These are phyloP conservation scores for Piaya cayana DNA, from an alignment of 2,113 vertebrate genomes.

Conservation along the genomic window DNA sequence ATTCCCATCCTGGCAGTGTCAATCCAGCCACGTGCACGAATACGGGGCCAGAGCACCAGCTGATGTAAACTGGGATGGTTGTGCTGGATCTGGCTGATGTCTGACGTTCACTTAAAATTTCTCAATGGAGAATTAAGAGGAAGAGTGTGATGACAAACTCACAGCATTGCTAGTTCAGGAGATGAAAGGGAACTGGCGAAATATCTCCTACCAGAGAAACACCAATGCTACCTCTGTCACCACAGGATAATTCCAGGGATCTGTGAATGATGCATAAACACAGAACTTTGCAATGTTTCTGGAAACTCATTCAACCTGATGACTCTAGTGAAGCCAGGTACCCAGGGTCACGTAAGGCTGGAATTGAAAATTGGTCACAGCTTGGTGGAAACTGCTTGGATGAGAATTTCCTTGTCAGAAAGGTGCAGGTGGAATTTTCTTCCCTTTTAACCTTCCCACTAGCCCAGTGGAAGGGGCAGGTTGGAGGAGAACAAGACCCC, in stretches of 20 bases:
- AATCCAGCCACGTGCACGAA: background rate
- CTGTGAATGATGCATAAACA: background rate
- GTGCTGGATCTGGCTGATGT: background rate
- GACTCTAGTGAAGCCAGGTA: background rate
- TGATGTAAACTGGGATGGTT: background rate
- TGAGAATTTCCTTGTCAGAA: background rate
- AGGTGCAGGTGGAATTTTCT: background rate
- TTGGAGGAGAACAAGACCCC: background rate
- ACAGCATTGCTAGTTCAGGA: background rate
- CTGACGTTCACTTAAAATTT: background rate
- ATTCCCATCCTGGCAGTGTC: accelerated
- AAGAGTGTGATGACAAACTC: background rate
- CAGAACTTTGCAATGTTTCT: background rate
- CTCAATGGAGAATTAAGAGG: background rate
- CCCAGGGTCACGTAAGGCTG: background rate
- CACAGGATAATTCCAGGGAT: background rate
- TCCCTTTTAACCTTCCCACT: background rate
- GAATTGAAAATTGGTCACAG: background rate
- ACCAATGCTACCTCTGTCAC: accelerated
- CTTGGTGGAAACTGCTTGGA: background rate
- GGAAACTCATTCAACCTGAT: background rate
- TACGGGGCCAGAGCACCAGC: background rate
- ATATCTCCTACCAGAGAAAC: background rate
- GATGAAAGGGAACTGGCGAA: background rate
- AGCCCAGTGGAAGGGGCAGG: background rate